Evolutionary conservation across 2,888 invertebrate genomes (phyloP), one percentile per base, ranked within the genome.

Genomic region (Agrochola macilenta): DNA sequence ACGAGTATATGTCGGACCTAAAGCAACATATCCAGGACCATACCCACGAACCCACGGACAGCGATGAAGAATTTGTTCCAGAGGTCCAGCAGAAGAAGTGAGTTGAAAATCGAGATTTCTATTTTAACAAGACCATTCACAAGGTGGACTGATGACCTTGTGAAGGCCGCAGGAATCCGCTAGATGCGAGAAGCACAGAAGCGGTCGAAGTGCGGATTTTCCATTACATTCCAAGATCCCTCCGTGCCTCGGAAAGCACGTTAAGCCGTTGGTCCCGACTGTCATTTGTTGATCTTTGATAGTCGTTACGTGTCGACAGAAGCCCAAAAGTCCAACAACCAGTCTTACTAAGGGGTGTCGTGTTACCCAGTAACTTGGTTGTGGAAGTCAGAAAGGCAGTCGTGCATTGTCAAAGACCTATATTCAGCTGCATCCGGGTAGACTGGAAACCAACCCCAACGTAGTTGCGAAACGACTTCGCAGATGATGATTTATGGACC

Each of bases 1-100:
- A 85, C 7, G 80, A 87, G 0, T 52, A 76, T 0, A 61, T 81
- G 26, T 23, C 78, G 0, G 86, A 87, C 1, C 11, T 87, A 43
- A 75, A 52, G 20, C 71, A 69, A 0, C 87, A 87, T 35, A 30
- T 83, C 0, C 57, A 35, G 0, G 70, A 78, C 0, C 87, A 87
- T 5, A 78, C 75, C 0, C 73, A 66, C 0, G 17, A 35, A 0
- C 43, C 71, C 0, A 46, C 17, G 0, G 84, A 86, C 26, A 75
- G 76, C 12, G 86, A 82, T 17, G 88, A 84, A 1, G 69, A 81
- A 0, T 43, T 39, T 9, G 39, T 61, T 3, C 30, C 52, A 20
- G 20, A 69, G 3, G 12, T 54, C 1, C n/a, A 49, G 8, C 12
- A 20, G 66, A 70, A 12, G 3, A 14, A 1, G 78, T 78, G 52